Conservation (phyloP, 2,888 invertebrate species). For the Acleris laterana region DNA sequence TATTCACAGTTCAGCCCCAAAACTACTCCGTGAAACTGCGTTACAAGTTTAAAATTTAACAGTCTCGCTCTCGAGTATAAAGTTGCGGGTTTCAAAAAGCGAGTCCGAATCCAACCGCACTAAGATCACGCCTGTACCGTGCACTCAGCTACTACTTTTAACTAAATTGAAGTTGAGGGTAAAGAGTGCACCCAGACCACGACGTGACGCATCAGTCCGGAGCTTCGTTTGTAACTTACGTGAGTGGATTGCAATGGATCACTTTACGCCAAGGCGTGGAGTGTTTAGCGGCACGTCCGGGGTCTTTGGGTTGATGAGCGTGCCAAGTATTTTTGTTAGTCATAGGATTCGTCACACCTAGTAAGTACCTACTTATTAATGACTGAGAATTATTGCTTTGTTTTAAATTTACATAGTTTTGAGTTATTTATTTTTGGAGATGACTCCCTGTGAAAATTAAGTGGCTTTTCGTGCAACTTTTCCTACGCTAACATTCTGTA, state of each 20-base stretch:
- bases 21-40: constrained; percentile 4
- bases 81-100: constrained; percentile 50
- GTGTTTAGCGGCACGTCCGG: constrained; percentile 52
- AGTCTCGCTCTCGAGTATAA: constrained; percentile 46
- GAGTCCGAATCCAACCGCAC: constrained; percentile 59
- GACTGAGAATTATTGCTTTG: not conserved
- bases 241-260: constrained; percentile 66
- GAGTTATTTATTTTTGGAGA: no score
- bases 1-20: constrained; percentile 43
- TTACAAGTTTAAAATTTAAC: constrained; percentile 21
- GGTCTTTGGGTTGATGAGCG: constrained; percentile 43
- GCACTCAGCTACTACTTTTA: constrained; percentile 77
- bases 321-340: constrained; percentile 60
- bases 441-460: no score
- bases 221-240: constrained; percentile 67
- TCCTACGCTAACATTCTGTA: not conserved
- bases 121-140: constrained; percentile 61
- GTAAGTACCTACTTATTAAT: not conserved
- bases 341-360: constrained; percentile 43
- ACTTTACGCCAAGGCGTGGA: constrained; percentile 56
- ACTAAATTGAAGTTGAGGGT: constrained; percentile 79
- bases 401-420: no score
- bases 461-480: not conserved
- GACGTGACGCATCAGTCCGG: constrained; percentile 72
- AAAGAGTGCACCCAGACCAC: constrained; percentile 60